Conservation (phyloP, 2,888 invertebrate species). For the Phanerotoma sp. region DNA sequence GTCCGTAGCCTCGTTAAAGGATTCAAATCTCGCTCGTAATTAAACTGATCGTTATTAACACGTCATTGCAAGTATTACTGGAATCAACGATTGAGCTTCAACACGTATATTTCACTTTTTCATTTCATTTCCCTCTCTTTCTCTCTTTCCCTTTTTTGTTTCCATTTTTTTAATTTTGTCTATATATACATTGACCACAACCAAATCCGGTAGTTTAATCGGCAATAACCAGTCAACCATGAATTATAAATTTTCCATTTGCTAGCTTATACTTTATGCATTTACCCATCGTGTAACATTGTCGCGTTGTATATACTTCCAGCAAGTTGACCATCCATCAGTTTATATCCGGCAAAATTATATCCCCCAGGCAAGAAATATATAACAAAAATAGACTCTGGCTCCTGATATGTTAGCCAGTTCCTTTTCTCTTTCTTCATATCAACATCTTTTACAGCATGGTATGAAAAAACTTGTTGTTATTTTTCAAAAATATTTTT, state of each 20-base stretch:
- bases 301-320: background rate
- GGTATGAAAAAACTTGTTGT: no score
- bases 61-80: slow-evolving; percentile 18
- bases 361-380: no score
- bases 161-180: background rate
- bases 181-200: background rate
- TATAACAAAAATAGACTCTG: background rate
- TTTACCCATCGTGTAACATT: background rate
- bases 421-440: no score
- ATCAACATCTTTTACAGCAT: no score
- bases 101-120: slow-evolving; percentile 1
- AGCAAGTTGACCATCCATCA: background rate
- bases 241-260: background rate
- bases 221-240: background rate
- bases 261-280: background rate
- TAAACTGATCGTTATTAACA: slow-evolving; percentile 26
- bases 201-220: background rate
- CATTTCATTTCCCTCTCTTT: background rate
- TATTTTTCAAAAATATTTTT: no score
- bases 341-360: background rate
- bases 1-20: slow-evolving; percentile 8
- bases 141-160: background rate
- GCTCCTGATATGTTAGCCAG: background rate
- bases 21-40: slow-evolving; percentile 21
- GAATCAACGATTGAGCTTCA: slow-evolving; percentile 10